phyloP scores from a whole-genome alignment of 2,888 invertebrate species.

The Sabellastarte sp. region DNA sequence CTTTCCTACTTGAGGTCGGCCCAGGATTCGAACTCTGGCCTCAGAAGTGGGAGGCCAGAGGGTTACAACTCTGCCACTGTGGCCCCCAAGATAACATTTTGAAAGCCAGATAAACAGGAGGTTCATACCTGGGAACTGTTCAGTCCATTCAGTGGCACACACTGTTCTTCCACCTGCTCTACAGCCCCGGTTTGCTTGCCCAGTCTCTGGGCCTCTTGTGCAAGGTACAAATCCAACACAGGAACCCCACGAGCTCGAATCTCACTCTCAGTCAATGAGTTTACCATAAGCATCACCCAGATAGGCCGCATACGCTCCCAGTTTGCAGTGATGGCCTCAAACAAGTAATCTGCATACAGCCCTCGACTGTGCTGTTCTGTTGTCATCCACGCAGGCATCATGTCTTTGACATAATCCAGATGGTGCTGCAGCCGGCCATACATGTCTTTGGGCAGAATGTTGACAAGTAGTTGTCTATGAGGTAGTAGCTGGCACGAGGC shows the following conservation, averaged over 20 bases:
- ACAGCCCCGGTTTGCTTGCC: conserved; percentile 63
- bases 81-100: too few relatives aligned
- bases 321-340: conserved; percentile 61
- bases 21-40: too few relatives aligned
- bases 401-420: conserved; percentile 58
- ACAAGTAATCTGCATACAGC: conserved; percentile 61
- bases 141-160: conserved; percentile 64
- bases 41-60: too few relatives aligned
- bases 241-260: conserved; percentile 61
- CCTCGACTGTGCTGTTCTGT: conserved; percentile 49
- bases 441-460: conserved; percentile 59
- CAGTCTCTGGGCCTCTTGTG: conserved; percentile 61
- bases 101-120: too few relatives aligned
- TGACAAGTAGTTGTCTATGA: conserved; percentile 45
- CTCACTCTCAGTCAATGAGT: conserved; percentile 63
- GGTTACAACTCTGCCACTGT: too few relatives aligned
- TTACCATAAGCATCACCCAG: conserved; percentile 65
- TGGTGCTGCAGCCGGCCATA: conserved; percentile 61
- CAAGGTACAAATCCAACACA: conserved; percentile 64
- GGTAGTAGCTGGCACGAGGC: conserved; percentile 62
- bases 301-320: conserved; percentile 65
- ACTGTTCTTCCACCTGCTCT: conserved; percentile 64
- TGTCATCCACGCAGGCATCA: conserved; percentile 60
- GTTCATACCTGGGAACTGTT: conserved; percentile 62
- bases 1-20: too few relatives aligned